Evolutionary conservation across 2,888 invertebrate species (phyloP), one percentile per base, ranked within the genome.

Genomic region (Ophraella communa): DNA sequence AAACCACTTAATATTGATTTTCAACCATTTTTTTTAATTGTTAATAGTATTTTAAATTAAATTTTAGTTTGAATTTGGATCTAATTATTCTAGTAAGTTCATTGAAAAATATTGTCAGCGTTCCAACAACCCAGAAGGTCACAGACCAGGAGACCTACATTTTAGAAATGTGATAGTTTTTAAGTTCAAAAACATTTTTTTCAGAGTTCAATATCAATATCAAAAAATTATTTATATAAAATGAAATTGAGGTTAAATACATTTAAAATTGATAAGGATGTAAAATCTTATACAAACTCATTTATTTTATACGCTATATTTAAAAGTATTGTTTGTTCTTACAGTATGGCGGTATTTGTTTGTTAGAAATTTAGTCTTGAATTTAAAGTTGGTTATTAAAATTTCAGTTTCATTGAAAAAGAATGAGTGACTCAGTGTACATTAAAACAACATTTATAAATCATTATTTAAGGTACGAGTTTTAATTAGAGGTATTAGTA

Each of bases 121-220:
- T 27, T 54, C 42, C 54, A 42, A 23, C 39, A 23, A 30, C 54
- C 54, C 42, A 39, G 27, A 54, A 54, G 54, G 54, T 54, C 54
- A 42, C 20, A 23, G 42, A 54, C 54, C 42, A 14, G 30, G 23
- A 54, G 54, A 54, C 54, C 54, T 39, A 54, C 23, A 39, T 54
- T 35, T 17, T 23, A 21, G 39, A 4, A 54, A 54, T 3, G 23
- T 14, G 20, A 49, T 24, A 54, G 4, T 21, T 39, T 7, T 39
- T 39, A 54, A 54, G 54, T 54, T 54, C 54, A 54, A 54, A 54
- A 54, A 39, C 54, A 54, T 54, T 54, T 54, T 52, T 54, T 42
- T 30, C 27, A 51, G 27, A 42, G 54, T 54, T 54, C 54, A 54
- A 54, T 54, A 54, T 54, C 54, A 54, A 54, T 27, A 27, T 52